Conservation (phyloP, 2,113 vertebrate species). For the Sakesphorus luctuosus region DNA sequence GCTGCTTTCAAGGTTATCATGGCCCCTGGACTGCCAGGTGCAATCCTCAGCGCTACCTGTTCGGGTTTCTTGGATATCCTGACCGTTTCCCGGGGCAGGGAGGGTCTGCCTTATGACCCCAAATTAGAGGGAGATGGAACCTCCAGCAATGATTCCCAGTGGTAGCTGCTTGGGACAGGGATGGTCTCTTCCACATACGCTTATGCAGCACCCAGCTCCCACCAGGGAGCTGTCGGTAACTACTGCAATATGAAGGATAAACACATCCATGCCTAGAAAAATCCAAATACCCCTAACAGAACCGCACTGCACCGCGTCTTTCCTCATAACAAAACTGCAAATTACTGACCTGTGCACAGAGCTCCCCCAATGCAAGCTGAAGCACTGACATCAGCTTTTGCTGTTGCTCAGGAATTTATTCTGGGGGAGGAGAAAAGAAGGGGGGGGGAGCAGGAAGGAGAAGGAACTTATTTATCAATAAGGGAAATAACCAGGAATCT, state of each 20-base stretch:
- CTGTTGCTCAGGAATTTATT: slow-evolving; percentile 69
- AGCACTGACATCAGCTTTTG: slow-evolving; percentile 69
- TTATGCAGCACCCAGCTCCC: not conserved
- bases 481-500: slow-evolving; percentile 24
- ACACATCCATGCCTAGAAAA: not conserved
- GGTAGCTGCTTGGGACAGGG: not conserved
- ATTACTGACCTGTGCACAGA: slow-evolving; percentile 63
- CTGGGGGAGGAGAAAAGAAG: slow-evolving; percentile 64
- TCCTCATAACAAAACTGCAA: slow-evolving; percentile 24
- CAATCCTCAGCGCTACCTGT: not conserved
- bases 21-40: not conserved
- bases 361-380: slow-evolving; percentile 58
- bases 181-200: not conserved
- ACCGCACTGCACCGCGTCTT: not conserved
- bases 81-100: fast-evolving
- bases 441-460: slow-evolving; percentile 47
- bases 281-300: not conserved
- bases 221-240: not conserved
- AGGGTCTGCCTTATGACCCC: not conserved
- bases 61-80: not conserved
- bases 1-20: slow-evolving; percentile 44
- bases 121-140: not conserved
- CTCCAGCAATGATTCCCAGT: not conserved
- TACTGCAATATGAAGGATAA: not conserved
- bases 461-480: slow-evolving; percentile 62